Evolutionary conservation across 2,888 invertebrate genomes (phyloP), one percentile per base, ranked within the genome.

Genomic region (Nudaria mundana): DNA sequence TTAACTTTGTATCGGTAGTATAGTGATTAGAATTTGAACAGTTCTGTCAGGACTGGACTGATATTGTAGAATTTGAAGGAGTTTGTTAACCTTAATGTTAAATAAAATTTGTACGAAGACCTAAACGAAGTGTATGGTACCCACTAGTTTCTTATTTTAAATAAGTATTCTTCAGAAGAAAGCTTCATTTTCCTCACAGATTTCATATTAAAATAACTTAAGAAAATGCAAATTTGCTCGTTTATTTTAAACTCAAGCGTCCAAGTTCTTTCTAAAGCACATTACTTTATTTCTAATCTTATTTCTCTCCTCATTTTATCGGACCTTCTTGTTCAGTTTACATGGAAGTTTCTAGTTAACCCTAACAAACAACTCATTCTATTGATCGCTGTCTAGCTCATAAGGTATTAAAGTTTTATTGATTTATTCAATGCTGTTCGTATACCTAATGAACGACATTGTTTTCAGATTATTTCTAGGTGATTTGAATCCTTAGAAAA

Each of bases 331-430:
- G 30, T 41, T 34, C 40, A 51, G 48, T 53, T 56, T 50, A n/a
- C 22, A 48, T 44, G 28, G 23, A 56, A 56, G 33, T 53, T 56
- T 51, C 43, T 36, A 53, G 47, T 56, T 43, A 53, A 56, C 43
- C 13, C 11, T 33, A 32, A 32, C 30, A 42, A 42, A 34, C 33
- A 46, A 44, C 40, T 52, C 47, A 46, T 58, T 45, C 23, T 5
- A 44, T 47, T 40, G 58, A 53, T 45, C 40, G 44, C 2, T 35
- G 48, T 35, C 46, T 40, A 30, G 37, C 32, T 52, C 44, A 52
- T 59, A 49, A 46, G 46, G 23, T 58, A 62, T 63, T 33, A 48
- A 51, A 32, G 20, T 23, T 38, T 62, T 20, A 20, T 20, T 5
- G 20, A 63, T 60, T 41, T 57, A 61, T 59, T 52, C 23, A 30